phyloP scores from a whole-genome alignment of 2,113 vertebrate genomes.

The Crocuta crocuta region DNA sequence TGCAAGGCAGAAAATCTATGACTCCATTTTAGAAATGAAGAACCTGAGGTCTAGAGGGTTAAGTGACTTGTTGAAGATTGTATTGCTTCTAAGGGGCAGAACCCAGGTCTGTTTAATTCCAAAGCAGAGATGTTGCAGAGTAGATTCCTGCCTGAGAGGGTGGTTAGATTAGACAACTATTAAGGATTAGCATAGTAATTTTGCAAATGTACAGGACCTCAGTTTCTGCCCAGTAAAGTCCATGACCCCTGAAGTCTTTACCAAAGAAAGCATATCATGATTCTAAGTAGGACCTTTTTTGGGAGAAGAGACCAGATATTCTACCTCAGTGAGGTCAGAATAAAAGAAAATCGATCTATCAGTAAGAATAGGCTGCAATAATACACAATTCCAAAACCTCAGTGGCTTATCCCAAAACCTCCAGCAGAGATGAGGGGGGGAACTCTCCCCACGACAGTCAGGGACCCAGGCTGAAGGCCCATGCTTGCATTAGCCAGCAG shows the following conservation, averaged over 20 bases:
- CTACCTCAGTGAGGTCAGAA: background rate
- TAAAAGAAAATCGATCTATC: conserved; percentile 5
- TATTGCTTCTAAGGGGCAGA: background rate
- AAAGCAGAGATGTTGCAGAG: background rate
- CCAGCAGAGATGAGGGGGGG: background rate
- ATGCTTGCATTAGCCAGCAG: accelerated
- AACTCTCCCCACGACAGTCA: background rate
- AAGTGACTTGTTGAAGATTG: background rate
- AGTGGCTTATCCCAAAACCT: background rate
- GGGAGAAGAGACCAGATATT: background rate
- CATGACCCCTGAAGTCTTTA: background rate
- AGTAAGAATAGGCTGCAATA: background rate
- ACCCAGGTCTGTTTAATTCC: background rate
- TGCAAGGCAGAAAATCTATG: too few species aligned
- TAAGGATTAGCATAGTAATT: background rate
- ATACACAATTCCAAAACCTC: background rate
- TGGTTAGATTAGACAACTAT: background rate
- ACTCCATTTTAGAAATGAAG: too few species aligned
- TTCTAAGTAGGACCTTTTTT: background rate
- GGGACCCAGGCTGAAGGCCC: accelerated
- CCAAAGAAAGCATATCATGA: background rate
- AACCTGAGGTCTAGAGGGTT: background rate
- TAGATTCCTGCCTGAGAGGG: background rate
- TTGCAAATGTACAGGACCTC: background rate
- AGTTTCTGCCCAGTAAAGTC: background rate